A percentile compares a stretch with the other conserved stretches of the same genome.
These are phyloP conservation scores for Nomada ruficornis DNA, from an alignment of 2,888 invertebrate genomes.

Conservation along the genomic window DNA sequence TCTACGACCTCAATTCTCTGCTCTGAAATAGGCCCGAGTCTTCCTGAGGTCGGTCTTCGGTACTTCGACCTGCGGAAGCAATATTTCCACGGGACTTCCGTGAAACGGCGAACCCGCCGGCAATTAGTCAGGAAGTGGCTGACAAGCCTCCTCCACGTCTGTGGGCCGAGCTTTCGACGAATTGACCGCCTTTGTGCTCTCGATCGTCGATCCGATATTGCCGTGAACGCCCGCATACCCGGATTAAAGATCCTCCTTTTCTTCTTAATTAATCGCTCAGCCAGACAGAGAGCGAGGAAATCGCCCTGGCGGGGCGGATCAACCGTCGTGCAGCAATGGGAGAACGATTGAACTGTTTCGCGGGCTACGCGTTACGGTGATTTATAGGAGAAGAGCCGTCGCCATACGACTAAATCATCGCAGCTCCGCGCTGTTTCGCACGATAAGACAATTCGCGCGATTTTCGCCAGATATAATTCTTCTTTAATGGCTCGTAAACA, in stretches of 20 bases:
- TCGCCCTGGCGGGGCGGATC: slow-evolving; percentile 27
- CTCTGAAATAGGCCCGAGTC: slow-evolving; percentile 66
- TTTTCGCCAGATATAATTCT: slow-evolving; percentile 56
- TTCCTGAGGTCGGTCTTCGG: slow-evolving; percentile 65
- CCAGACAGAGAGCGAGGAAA: not conserved
- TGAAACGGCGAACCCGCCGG: slow-evolving; percentile 72
- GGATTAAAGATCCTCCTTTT: slow-evolving; percentile 55
- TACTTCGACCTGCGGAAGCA: slow-evolving; percentile 73
- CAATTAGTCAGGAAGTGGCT: slow-evolving; percentile 80
- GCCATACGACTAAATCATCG: slow-evolving; percentile 42
- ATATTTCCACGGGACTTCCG: slow-evolving; percentile 78
- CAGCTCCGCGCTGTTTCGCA: slow-evolving; percentile 35
- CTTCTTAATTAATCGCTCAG: slow-evolving; percentile 52
- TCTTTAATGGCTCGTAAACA: slow-evolving; percentile 59
- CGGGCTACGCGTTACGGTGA: slow-evolving; percentile 9
- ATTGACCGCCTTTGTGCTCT: slow-evolving; percentile 63
- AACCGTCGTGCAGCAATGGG: not conserved
- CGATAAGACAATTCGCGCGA: slow-evolving; percentile 58
- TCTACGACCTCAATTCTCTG: slow-evolving; percentile 66
- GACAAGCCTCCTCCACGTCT: slow-evolving; percentile 74
- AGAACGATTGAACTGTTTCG: slow-evolving; percentile 16
- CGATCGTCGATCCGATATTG: slow-evolving; percentile 61
- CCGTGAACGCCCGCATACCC: slow-evolving; percentile 53
- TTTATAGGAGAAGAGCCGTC: slow-evolving; percentile 26
- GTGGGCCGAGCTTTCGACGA: slow-evolving; percentile 66